Conservation (phyloP, 2,888 invertebrate species). For the Polia nebulosa region DNA sequence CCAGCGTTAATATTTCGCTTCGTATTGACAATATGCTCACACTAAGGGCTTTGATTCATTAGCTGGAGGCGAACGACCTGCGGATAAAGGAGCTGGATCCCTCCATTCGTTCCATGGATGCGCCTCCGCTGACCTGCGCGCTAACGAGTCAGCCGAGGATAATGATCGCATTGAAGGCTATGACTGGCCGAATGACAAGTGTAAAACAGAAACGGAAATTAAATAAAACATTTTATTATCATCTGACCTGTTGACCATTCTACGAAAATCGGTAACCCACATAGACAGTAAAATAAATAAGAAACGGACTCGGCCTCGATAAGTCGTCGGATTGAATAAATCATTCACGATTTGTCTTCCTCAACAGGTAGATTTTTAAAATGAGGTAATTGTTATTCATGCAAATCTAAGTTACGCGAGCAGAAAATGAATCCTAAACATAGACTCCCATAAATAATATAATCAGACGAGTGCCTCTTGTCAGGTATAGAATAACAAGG, state of each 20-base stretch:
- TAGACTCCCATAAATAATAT: constrained; percentile 87
- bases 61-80: constrained; percentile 87
- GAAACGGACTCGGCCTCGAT: constrained; percentile 81
- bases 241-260: constrained; percentile 73
- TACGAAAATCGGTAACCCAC: constrained; percentile 81
- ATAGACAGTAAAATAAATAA: constrained; percentile 80
- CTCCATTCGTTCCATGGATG: constrained; percentile 84
- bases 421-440: constrained; percentile 87
- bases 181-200: constrained; percentile 79
- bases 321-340: constrained; percentile 83
- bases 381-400: constrained; percentile 88
- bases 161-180: constrained; percentile 87
- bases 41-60: constrained; percentile 88
- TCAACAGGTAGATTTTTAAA: constrained; percentile 88
- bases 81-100: constrained; percentile 86
- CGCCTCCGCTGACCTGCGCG: constrained; percentile 85
- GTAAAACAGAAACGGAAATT: constrained; percentile 73
- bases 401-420: constrained; percentile 88
- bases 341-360: constrained; percentile 85
- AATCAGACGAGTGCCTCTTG: constrained; percentile 76
- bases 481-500: constrained; percentile 74
- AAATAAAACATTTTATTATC: constrained; percentile 74
- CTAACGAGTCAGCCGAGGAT: constrained; percentile 86
- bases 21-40: constrained; percentile 87
- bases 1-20: constrained; percentile 85